Percentiles rank a stretch among this genome's conserved stretches.
Conservation (phyloP, 2,797 vertebrate species). For the Siniperca obscura region DNA sequence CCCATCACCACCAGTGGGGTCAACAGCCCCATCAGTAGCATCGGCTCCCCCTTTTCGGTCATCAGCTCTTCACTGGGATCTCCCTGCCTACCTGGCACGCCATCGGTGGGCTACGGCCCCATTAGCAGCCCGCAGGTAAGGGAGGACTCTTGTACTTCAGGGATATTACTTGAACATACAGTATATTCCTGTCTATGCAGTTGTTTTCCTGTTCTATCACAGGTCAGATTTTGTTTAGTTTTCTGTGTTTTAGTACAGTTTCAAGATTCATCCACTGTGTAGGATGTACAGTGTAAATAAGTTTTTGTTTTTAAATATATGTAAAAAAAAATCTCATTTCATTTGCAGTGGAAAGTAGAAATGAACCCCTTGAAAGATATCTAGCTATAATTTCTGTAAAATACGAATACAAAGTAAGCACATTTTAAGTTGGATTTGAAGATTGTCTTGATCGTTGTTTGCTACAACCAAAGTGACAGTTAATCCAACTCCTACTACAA, state of each 20-base stretch:
- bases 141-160: background rate
- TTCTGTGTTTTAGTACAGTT: background rate
- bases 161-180: background rate
- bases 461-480: background rate
- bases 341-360: background rate
- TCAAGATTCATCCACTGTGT: background rate
- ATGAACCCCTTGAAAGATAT: background rate
- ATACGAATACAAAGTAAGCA: background rate
- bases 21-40: constrained; percentile 89
- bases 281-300: background rate
- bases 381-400: background rate
- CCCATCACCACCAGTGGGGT: constrained; percentile 78
- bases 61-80: constrained; percentile 95
- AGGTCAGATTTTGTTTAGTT: background rate
- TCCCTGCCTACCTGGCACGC: constrained; percentile 91
- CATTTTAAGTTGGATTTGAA: background rate
- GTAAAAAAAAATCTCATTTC: background rate
- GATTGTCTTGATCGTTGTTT: background rate
- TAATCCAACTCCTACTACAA: background rate
- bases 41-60: constrained; percentile 93
- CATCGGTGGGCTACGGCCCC: constrained; percentile 92
- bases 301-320: background rate
- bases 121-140: constrained; percentile 94
- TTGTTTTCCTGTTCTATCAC: constrained; percentile 1
- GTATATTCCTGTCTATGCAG: background rate